Evolutionary conservation across 2,888 invertebrate species (phyloP).

Genomic region (Lissocephala sabroskyi): DNA sequence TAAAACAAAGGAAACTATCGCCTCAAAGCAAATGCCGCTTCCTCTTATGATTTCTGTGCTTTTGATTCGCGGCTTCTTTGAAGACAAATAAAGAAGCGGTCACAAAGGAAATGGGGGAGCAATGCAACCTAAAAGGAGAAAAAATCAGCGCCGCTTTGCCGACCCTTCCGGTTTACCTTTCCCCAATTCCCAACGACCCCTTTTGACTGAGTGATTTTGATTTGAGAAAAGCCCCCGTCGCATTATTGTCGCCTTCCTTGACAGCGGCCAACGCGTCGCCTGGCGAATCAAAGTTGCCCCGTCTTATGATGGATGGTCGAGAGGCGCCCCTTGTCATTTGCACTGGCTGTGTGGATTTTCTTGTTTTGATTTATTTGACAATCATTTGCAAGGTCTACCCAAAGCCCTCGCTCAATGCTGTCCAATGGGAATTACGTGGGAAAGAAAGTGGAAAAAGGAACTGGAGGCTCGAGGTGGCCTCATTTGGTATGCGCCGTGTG

Average conservation of each 20-base stretch:
- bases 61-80: no score
- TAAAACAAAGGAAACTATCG: no score
- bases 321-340: constrained; percentile 3
- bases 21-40: no score
- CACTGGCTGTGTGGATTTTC: constrained; percentile 19
- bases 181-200: constrained; percentile 21
- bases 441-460: constrained; percentile 36
- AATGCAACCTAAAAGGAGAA: no score
- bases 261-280: constrained; percentile 31
- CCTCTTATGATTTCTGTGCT: no score
- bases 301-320: constrained; percentile 28
- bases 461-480: not conserved
- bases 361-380: constrained; percentile 57
- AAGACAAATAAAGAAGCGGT: no score
- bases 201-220: constrained; percentile 48
- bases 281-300: no score
- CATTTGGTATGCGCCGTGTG: not conserved
- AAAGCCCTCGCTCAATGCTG: not conserved
- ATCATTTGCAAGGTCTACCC: constrained; percentile 52
- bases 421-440: constrained; percentile 49
- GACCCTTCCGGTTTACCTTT: no score
- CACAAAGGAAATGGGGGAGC: no score
- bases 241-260: constrained; percentile 51
- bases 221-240: constrained; percentile 24
- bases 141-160: no score